Evolutionary conservation across 2,797 vertebrate species (phyloP).

Genomic region (Potorous gilbertii): DNA sequence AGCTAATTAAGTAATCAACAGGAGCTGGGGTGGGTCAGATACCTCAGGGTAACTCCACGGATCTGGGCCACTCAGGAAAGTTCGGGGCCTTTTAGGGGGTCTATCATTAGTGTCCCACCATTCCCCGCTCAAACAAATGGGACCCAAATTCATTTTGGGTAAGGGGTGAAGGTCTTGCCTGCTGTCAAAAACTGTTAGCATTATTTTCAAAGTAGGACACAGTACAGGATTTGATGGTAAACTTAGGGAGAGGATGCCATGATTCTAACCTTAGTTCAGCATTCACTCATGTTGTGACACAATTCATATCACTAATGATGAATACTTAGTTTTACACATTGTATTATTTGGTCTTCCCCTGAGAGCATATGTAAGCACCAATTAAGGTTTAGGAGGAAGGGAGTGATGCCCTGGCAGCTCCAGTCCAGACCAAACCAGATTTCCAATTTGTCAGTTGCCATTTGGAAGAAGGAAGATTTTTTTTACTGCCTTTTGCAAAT

Average conservation of each 20-base stretch:
- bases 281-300: background rate
- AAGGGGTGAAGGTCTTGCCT: too few relatives aligned
- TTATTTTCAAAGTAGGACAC: background rate
- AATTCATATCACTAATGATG: accelerated
- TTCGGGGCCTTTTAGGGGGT: too few relatives aligned
- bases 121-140: too few relatives aligned
- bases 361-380: background rate
- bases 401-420: background rate
- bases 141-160: too few relatives aligned
- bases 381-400: background rate
- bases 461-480: background rate
- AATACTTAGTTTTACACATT: background rate
- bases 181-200: too few relatives aligned
- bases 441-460: background rate
- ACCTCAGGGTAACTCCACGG: too few relatives aligned
- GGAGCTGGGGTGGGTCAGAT: too few relatives aligned
- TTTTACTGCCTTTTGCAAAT: background rate
- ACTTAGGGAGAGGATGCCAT: background rate
- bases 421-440: background rate
- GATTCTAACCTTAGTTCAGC: too few relatives aligned
- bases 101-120: too few relatives aligned
- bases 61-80: too few relatives aligned
- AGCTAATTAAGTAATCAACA: too few relatives aligned
- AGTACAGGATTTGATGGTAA: background rate
- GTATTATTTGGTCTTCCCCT: background rate